Evolutionary conservation across 2,113 vertebrate genomes (phyloP).

Genomic region (Perca fluviatilis): DNA sequence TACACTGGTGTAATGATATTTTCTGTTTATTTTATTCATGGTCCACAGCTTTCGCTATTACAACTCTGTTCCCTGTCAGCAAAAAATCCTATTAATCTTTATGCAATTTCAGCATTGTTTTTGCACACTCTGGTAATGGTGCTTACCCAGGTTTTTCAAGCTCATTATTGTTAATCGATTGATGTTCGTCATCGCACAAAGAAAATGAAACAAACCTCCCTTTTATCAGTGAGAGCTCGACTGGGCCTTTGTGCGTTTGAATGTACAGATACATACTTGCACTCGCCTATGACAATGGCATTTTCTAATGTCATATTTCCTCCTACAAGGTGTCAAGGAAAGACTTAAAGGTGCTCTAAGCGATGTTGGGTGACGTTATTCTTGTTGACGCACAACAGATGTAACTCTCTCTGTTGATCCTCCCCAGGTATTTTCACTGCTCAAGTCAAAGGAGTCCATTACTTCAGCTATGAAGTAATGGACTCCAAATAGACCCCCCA

Average conservation of each 20-base stretch:
- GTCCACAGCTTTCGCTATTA: slow-evolving; percentile 66
- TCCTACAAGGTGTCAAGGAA: neutral
- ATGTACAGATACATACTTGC: neutral
- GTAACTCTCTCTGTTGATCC: too few relatives aligned
- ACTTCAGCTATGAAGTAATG: too few relatives aligned
- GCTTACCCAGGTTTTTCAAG: slow-evolving; percentile 60
- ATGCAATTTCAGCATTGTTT: slow-evolving; percentile 71
- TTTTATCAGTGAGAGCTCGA: slow-evolving; percentile 10
- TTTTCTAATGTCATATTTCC: slow-evolving; percentile 12
- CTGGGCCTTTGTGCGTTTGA: slow-evolving; percentile 18
- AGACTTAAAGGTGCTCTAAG: neutral
- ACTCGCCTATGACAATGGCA: neutral
- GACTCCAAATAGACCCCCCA: too few relatives aligned
- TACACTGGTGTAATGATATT: slow-evolving; percentile 65
- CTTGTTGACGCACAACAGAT: too few relatives aligned
- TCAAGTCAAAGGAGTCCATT: too few relatives aligned
- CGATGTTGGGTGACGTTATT: too few relatives aligned
- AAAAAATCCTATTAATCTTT: slow-evolving; percentile 69
- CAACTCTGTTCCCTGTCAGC: slow-evolving; percentile 66
- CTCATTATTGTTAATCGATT: slow-evolving; percentile 68
- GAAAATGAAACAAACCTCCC: slow-evolving; percentile 60
- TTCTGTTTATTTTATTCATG: slow-evolving; percentile 68
- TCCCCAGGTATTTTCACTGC: too few relatives aligned
- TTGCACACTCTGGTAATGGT: slow-evolving; percentile 51
- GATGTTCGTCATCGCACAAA: slow-evolving; percentile 37